phyloP scores from a whole-genome alignment of 2,797 vertebrate genomes.

The Pantherophis alleghaniensis region DNA sequence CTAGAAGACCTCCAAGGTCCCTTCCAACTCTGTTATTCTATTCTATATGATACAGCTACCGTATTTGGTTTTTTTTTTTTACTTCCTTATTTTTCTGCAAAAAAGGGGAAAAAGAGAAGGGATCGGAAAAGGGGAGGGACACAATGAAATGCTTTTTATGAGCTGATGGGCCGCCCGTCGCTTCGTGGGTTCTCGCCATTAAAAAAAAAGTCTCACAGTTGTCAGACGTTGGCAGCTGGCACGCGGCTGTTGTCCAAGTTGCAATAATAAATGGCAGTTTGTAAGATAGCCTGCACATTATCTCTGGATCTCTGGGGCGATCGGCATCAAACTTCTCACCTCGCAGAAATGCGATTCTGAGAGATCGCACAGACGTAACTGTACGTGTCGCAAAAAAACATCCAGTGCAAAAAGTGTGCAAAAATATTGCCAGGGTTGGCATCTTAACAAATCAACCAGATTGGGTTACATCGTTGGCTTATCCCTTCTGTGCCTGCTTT shows the following conservation, averaged over 20 bases:
- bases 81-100: background rate
- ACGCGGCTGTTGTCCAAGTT: constrained; percentile 15
- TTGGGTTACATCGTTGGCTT: background rate
- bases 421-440: background rate
- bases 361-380: too few species aligned
- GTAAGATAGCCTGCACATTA: background rate
- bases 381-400: too few species aligned
- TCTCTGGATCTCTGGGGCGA: background rate
- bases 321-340: background rate
- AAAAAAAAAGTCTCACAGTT: constrained; percentile 17
- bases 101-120: background rate
- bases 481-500: background rate
- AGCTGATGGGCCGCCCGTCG: constrained; percentile 24
- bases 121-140: background rate
- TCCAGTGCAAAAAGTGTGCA: too few species aligned
- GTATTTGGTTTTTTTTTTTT: background rate
- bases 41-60: background rate
- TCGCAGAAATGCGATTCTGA: too few species aligned
- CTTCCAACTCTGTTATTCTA: too few species aligned
- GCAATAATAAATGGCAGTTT: constrained; percentile 25
- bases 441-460: background rate
- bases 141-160: constrained; percentile 61
- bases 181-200: constrained; percentile 24
- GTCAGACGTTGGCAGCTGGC: constrained; percentile 23
- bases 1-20: too few species aligned